Percentiles rank a stretch among this genome's conserved stretches.
These are phyloP conservation scores for Tragopan temminckii DNA, from an alignment of 2,797 vertebrate species.

Conservation along the genomic window DNA sequence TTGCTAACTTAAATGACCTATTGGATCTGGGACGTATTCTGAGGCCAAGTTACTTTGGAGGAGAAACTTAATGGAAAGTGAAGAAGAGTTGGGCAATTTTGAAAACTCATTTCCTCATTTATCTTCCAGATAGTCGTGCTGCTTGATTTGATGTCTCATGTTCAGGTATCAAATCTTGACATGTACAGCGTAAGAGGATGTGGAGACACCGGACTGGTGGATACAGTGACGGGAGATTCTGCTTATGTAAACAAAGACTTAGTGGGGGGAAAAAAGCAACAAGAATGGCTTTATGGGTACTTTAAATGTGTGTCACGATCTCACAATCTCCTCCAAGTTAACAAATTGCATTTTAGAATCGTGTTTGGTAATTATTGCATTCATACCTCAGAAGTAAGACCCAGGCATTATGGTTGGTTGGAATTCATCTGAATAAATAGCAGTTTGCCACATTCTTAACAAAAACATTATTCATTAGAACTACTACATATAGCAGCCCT, in stretches of 20 bases:
- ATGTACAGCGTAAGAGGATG: neutral
- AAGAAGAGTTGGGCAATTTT: neutral
- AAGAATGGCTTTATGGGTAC: neutral
- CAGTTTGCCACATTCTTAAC: conserved; percentile 71
- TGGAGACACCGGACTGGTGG: neutral
- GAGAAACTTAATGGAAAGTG: neutral
- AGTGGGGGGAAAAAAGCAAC: neutral
- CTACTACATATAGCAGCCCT: conserved; percentile 57
- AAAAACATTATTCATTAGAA: conserved; percentile 73
- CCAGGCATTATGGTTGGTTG: conserved; percentile 60
- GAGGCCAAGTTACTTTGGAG: neutral
- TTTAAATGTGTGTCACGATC: conserved; percentile 42
- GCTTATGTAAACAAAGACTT: neutral
- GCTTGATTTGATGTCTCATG: fast-evolving
- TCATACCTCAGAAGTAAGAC: conserved; percentile 63
- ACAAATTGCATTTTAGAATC: conserved; percentile 57
- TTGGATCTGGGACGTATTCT: neutral
- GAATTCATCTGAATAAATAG: conserved; percentile 72
- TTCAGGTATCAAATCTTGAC: neutral
- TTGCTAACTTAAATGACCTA: neutral
- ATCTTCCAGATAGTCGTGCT: neutral
- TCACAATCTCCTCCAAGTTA: conserved; percentile 55
- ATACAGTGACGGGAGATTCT: neutral
- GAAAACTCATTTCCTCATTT: neutral
- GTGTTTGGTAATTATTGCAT: conserved; percentile 68